Conservation (phyloP, 2,113 vertebrate genomes). For the Pollimyrus isidori region DNA sequence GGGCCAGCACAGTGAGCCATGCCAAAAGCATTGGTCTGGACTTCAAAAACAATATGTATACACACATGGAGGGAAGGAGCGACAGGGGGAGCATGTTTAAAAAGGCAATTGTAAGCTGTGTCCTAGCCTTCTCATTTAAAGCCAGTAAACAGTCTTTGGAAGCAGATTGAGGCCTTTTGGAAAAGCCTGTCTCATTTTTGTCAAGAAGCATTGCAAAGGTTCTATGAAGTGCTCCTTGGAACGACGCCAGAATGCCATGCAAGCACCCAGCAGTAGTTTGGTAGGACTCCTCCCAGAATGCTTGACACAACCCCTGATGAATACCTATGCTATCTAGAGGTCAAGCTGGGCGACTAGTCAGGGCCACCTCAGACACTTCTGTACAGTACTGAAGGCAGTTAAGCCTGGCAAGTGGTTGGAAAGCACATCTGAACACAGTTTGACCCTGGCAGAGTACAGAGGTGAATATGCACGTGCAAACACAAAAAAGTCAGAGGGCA, state of each 20-base stretch:
- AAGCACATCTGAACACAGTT: neutral
- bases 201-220: conserved; percentile 22
- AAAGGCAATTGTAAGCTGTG: neutral
- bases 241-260: neutral
- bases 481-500: neutral
- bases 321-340: neutral
- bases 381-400: neutral
- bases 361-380: neutral
- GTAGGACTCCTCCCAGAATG: conserved; percentile 11
- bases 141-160: neutral
- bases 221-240: conserved; percentile 18
- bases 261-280: neutral
- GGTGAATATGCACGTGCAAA: neutral
- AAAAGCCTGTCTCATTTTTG: conserved; percentile 6
- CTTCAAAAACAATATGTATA: conserved; percentile 5
- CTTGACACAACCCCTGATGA: neutral
- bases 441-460: neutral
- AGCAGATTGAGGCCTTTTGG: conserved; percentile 12
- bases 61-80: neutral
- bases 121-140: conserved; percentile 8
- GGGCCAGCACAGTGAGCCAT: neutral
- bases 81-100: conserved; percentile 1
- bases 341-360: neutral
- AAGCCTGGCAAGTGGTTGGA: neutral
- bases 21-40: neutral